Base-by-base conservation (phyloP, 2,113 vertebrate genomes). In the Scortum barcoo region DNA sequence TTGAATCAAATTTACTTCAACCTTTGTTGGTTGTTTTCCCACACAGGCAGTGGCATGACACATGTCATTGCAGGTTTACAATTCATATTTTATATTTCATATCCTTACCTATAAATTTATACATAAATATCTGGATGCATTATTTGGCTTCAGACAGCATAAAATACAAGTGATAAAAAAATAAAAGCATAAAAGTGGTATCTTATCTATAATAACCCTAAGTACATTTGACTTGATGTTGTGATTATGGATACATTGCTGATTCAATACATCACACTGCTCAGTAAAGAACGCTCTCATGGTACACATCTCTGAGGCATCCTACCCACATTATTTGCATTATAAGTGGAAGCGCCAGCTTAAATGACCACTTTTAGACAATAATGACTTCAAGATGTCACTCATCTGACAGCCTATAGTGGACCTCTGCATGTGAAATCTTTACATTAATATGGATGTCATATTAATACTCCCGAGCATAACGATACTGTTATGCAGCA, bases 381-480 rank as follows among this genome's bases (percentile, higher is more conserved):
- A 66, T 71, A 26, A 36, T 7, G 7, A 72, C 78, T 85, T 78
- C 14, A 17, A 42, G 36, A 78, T 79, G 48, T 83, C 57, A 51
- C 30, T 84, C 82, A 83, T 81, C 53, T 78, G 38, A 62, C 53
- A 80, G 71, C 46, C 24, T 65, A 48, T 73, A 80, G 62, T 26
- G 61, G 73, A 80, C 82, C 67, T 62, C 26, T 17, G 20, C 63
- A 73, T 79, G 17, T 81, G 38, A 60, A 87, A 80, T n/a, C 28
- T 38, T 70, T 36, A 72, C 83, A 90, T 93, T 92, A 89, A 85
- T 84, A 89, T 88, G 81, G 61, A 91, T 85, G 83, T 76, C 78
- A 71, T 80, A 72, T 82, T 85, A 81, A 84, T 86, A 76, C 57
- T 57, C 13, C 24, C 80, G 38, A 72, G 83, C 28, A 13, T 74